Conservation (phyloP, 2,113 vertebrate species). For the Ictidomys tridecemlineatus region DNA sequence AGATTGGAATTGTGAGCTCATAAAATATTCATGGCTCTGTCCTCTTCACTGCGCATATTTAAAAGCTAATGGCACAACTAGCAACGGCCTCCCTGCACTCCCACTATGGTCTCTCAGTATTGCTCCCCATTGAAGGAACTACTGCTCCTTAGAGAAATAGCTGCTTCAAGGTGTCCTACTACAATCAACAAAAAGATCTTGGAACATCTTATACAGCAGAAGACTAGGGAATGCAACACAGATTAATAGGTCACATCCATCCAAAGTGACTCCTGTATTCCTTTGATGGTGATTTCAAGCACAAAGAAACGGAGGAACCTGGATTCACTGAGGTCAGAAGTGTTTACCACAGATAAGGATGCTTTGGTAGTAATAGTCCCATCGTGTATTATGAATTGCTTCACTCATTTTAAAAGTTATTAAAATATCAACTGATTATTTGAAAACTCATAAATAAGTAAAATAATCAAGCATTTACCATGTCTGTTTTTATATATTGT, state of each 20-base stretch:
- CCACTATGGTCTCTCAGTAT: background rate
- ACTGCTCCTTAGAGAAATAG: too few relatives aligned
- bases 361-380: background rate
- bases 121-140: too few relatives aligned
- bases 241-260: too few relatives aligned
- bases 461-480: too few relatives aligned
- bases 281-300: background rate
- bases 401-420: too few relatives aligned
- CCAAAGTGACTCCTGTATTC: too few relatives aligned
- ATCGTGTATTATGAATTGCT: background rate
- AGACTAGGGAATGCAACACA: background rate
- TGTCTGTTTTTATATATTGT: background rate
- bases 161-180: background rate
- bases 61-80: background rate
- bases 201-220: background rate
- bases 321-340: background rate
- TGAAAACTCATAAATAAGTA: too few relatives aligned
- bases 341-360: too few relatives aligned
- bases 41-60: background rate
- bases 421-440: too few relatives aligned
- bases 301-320: background rate
- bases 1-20: background rate
- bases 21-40: background rate
- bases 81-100: background rate
- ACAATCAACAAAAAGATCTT: background rate